Percentiles rank a stretch among this genome's conserved stretches.
Conservation (phyloP, 2,113 vertebrate genomes). For the Oenanthe oenanthe region DNA sequence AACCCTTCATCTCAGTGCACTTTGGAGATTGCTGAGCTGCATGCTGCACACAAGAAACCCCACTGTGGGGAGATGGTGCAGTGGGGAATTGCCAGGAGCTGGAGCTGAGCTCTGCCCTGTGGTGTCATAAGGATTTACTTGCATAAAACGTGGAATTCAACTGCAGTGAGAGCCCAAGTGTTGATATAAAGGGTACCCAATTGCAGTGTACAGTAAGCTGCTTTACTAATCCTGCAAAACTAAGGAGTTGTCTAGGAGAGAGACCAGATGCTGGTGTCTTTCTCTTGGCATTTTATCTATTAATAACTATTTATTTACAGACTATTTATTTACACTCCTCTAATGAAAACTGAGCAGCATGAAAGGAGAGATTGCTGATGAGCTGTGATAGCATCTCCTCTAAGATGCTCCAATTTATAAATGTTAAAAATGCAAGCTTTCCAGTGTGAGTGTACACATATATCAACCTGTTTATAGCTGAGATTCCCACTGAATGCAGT, state of each 20-base stretch:
- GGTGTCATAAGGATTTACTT: neutral
- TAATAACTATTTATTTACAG: neutral
- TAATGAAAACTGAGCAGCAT: neutral
- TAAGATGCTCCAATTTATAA: neutral
- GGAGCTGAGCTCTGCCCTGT: neutral
- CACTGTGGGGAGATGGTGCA: neutral
- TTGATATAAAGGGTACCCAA: rapidly evolving
- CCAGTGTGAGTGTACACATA: neutral
- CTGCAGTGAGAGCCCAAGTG: neutral
- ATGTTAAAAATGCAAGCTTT: neutral
- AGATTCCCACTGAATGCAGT: neutral
- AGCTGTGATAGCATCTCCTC: neutral
- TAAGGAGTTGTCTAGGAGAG: neutral
- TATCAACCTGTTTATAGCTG: neutral
- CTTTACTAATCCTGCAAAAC: neutral
- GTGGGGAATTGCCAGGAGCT: neutral
- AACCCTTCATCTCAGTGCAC: neutral
- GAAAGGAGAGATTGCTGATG: neutral
- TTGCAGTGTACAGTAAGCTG: neutral
- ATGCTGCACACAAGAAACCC: neutral
- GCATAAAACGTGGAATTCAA: neutral
- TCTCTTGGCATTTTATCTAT: neutral
- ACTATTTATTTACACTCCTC: neutral
- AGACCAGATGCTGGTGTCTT: neutral
- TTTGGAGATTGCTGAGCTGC: neutral